These are phyloP conservation scores for Sparus aurata DNA, from an alignment of 2,797 vertebrate species.

Conservation along the genomic window DNA sequence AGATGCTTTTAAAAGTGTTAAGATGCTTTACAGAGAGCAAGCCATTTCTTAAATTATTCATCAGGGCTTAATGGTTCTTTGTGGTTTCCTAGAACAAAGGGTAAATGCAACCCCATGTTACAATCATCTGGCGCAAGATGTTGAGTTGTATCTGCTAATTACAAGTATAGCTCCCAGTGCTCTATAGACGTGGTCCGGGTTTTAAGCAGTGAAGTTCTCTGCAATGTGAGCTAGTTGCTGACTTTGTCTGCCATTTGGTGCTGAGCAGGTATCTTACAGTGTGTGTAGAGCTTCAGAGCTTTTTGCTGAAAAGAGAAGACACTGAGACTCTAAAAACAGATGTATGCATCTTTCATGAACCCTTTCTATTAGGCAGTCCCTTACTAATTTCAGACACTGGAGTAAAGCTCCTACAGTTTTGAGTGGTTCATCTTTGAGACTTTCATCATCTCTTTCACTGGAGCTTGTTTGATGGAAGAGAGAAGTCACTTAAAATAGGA, in stretches of 20 bases:
- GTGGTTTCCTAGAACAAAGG: slow-evolving; percentile 6
- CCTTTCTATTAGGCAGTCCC: slow-evolving; percentile 6
- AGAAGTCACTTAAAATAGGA: not conserved
- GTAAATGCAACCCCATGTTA: not conserved
- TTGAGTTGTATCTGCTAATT: slow-evolving; percentile 17
- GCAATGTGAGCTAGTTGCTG: not conserved
- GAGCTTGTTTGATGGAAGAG: slow-evolving; percentile 8
- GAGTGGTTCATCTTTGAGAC: not conserved
- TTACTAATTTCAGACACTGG: slow-evolving; percentile 6
- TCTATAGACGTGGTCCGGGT: not conserved
- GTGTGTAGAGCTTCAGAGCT: not conserved
- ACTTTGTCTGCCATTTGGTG: not conserved
- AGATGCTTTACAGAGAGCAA: slow-evolving; percentile 31
- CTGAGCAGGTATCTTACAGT: not conserved
- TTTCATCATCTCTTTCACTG: not conserved
- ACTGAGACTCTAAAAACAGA: slow-evolving; percentile 24
- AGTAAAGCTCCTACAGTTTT: not conserved
- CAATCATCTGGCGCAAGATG: slow-evolving; percentile 8
- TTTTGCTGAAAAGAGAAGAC: not conserved
- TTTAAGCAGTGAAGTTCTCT: not conserved
- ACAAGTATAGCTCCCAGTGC: not conserved
- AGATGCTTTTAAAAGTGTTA: slow-evolving; percentile 24
- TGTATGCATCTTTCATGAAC: slow-evolving; percentile 41
- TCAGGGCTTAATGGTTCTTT: slow-evolving; percentile 25
- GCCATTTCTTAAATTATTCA: slow-evolving; percentile 50